A percentile compares a stretch with the other conserved stretches of the same genome.
phyloP scores from a whole-genome alignment of 1,140 invertebrate genomes.

The Harlomillsia oculata region DNA sequence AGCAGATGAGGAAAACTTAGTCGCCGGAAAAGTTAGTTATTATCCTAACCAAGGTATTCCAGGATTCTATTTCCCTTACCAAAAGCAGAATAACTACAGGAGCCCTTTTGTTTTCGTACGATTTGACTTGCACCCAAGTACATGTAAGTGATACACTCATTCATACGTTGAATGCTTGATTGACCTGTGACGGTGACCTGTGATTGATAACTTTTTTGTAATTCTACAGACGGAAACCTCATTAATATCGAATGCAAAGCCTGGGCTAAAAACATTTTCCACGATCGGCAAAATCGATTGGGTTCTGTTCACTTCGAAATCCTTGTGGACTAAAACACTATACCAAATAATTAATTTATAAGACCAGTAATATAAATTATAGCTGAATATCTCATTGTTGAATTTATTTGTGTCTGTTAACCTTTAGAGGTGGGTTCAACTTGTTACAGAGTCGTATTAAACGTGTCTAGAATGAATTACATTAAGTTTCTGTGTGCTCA shows the following conservation, averaged over 20 bases:
- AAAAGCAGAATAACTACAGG: conserved; percentile 45
- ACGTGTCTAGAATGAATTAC: no score
- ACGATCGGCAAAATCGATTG: conserved; percentile 74
- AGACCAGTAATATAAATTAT: no score
- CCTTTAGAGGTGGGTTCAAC: no score
- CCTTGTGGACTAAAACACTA: conserved; percentile 89
- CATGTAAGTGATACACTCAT: conserved; percentile 26
- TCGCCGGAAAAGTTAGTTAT: conserved; percentile 51
- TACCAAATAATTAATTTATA: no score
- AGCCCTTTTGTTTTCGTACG: conserved; percentile 45
- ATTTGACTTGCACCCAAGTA: conserved; percentile 41
- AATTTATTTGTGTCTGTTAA: no score
- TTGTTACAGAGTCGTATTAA: no score
- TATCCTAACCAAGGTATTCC: conserved; percentile 52
- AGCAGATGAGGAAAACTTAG: conserved; percentile 62
- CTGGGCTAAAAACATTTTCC: conserved; percentile 84
- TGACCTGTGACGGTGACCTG: no score
- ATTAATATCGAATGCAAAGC: conserved; percentile 95
- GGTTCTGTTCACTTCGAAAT: conserved; percentile 92
- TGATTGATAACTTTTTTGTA: neutral
- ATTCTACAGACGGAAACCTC: conserved; percentile 62
- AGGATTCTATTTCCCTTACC: conserved; percentile 69
- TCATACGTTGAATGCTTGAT: no score
- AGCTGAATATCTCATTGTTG: no score
- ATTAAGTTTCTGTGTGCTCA: no score